phyloP scores from a whole-genome alignment of 2,797 vertebrate species.

The Somateria mollissima region DNA sequence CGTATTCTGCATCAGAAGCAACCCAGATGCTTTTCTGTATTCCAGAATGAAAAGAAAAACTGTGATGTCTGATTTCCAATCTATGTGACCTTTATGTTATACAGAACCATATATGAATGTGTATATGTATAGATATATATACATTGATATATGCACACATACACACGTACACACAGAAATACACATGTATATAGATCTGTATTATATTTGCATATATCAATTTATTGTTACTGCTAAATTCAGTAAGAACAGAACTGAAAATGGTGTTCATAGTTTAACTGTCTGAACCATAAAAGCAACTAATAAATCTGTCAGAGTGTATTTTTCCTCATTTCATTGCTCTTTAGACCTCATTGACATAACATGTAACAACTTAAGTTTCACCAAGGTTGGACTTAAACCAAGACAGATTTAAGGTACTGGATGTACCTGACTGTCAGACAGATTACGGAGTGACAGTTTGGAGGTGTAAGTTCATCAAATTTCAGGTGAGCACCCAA shows the following conservation, averaged over 20 bases:
- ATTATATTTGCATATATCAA: not conserved
- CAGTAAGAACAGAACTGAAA: not conserved
- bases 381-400: not conserved
- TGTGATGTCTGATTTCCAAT: not conserved
- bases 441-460: not conserved
- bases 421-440: not conserved
- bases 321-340: not conserved
- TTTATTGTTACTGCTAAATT: not conserved
- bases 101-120: not conserved
- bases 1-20: not conserved
- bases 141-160: not conserved
- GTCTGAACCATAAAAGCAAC: not conserved
- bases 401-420: not conserved
- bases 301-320: not conserved
- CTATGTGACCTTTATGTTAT: not conserved
- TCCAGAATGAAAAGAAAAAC: not conserved
- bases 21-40: not conserved
- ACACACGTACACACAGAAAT: not conserved
- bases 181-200: accelerated
- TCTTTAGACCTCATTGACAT: not conserved
- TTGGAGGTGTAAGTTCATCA: not conserved
- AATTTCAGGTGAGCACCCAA: not conserved
- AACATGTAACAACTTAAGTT: not conserved
- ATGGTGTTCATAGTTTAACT: not conserved
- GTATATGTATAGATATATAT: not conserved